Evolutionary conservation across 2,113 vertebrate species (phyloP).

Genomic region (Chelonoidis abingdonii): DNA sequence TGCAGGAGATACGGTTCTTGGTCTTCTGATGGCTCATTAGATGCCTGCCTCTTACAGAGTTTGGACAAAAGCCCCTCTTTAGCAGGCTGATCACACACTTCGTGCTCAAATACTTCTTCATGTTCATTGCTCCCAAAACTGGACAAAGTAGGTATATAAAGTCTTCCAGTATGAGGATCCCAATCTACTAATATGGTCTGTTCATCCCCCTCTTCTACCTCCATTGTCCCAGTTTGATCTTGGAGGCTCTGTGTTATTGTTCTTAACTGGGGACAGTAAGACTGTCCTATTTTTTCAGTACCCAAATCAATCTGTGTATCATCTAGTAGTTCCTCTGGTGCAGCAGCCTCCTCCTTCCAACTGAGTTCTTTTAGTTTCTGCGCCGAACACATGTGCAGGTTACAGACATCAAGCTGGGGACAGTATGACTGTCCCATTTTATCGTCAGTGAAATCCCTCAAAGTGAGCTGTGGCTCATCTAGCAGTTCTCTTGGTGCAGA

Average conservation of each 20-base stretch:
- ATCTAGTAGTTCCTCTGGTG: background rate
- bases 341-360: background rate
- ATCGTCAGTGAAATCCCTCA: background rate
- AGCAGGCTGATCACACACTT: background rate
- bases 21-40: conserved; percentile 48
- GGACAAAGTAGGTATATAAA: conserved; percentile 75
- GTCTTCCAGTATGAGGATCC: conserved; percentile 73
- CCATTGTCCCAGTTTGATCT: background rate
- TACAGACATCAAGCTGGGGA: background rate
- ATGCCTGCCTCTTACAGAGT: conserved; percentile 59
- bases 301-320: background rate
- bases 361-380: background rate
- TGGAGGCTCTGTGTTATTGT: background rate
- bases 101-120: background rate
- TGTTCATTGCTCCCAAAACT: conserved; percentile 31
- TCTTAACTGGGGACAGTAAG: conserved; percentile 16
- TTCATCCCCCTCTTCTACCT: conserved; percentile 13
- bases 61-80: conserved; percentile 71
- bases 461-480: background rate
- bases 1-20: conserved; percentile 70
- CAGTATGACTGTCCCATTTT: background rate
- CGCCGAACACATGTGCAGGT: background rate
- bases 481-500: background rate
- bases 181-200: conserved; percentile 73
- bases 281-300: background rate